Evolutionary conservation across 2,113 vertebrate species (phyloP).

Genomic region (Nipponia nippon): DNA sequence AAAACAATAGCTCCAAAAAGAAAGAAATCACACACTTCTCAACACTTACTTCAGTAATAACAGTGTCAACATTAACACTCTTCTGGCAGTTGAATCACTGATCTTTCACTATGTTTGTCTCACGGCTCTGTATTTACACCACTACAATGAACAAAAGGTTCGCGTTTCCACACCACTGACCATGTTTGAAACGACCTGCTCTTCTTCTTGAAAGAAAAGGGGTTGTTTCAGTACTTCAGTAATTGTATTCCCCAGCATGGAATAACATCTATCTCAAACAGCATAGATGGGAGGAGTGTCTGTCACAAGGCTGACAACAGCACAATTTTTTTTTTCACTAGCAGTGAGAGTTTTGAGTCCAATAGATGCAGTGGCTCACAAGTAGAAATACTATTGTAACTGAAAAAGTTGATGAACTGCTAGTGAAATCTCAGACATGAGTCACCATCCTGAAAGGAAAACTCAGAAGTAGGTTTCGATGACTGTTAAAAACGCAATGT

Average conservation of each 20-base stretch:
- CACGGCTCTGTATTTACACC: neutral
- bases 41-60: neutral
- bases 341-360: neutral
- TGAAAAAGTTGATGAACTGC: neutral
- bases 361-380: neutral
- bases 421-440: neutral
- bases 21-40: neutral
- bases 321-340: neutral
- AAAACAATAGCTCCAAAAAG: neutral
- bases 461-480: fast-evolving
- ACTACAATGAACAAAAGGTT: neutral
- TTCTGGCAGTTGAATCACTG: neutral
- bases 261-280: neutral
- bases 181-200: neutral
- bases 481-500: neutral
- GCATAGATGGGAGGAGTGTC: neutral
- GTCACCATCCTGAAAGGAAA: neutral
- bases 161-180: neutral
- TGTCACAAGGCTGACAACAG: neutral
- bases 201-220: neutral
- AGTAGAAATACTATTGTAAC: neutral
- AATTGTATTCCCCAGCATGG: neutral
- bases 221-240: neutral
- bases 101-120: neutral
- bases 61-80: neutral